Evolutionary conservation across 2,797 vertebrate species (phyloP), one percentile per base, ranked within the genome.

Genomic region (Neomorphus geoffroyi): DNA sequence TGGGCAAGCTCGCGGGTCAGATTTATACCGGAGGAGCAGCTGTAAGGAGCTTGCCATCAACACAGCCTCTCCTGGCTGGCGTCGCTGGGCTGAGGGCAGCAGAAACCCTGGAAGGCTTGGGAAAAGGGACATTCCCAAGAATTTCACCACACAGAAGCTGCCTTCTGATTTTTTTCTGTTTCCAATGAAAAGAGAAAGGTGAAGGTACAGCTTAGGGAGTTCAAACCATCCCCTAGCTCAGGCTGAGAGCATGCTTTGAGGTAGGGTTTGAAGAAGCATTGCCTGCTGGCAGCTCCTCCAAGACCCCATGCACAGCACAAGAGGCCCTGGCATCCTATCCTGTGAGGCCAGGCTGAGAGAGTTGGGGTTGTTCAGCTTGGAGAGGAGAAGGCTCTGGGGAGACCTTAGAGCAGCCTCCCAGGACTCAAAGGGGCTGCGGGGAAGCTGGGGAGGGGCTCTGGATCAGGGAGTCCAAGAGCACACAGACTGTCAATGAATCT

Each of bases 281-380:
- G 45, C 51, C 54, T n/a, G 9, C 66, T 41, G 43, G 6, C 41
- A 64, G 62, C 27, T 88, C 45, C 11, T 41, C n/a, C 48, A 23
- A 48, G 43, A 13, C 28, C 23, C 2, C 6, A 1, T 0, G 7
- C 1, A 0, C 0, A 6, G 46, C 43, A 18, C 45, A 16, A 67
- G 57, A 71, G 43, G 71, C 18, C 79, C 33, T 65, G 15, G 24
- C 48, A 46, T 46, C 45, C 21, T 22, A 19, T 46, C 45, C 45
- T 22, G 9, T 46, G 45, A 21, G 21, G 45, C 21, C 45, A 46
- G 45, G 21, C 45, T 46, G 45, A 22, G 45, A 46, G 45, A 46
- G 45, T 46, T 46, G 45, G 11, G 45, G 45, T 46, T 21, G 21
- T 46, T 22, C 45, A 46, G 45, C 21, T 45, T 46, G 19, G 45